Evolutionary conservation across 37 sponge, comb jelly and placozoan genomes (phyloP), one percentile per base, ranked within the genome.

Genomic region (Ianthella basta): DNA sequence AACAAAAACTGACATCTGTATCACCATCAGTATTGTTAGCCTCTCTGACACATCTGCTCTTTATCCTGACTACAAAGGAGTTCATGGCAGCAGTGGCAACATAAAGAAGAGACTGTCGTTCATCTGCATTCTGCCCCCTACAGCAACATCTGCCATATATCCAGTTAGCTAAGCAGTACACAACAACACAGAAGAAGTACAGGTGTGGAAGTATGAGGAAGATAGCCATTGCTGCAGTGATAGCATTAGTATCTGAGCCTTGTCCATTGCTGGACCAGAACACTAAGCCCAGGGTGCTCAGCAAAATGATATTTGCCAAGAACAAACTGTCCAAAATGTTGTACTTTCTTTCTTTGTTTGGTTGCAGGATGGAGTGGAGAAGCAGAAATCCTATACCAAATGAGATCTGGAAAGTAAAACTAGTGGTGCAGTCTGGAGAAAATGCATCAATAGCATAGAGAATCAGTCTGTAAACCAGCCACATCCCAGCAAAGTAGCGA

Each of bases 311-410:
- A 30, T n/a, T 69, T 1, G 34, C 70, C 29, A 69, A 69, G 70
- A 69, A 69, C 1, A 69, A 16, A 6, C 27, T 30, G 35, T 69
- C 70, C 12, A 69, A 34, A 30, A 69, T 30, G 8, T 69, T 69
- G 70, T 69, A 69, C 29, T 34, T 30, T 35, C 4, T 13, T 16
- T 35, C 27, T 34, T 69, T 30, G 35, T 69, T 34, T 13, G 70
- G 70, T 69, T 69, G 70, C 18, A 69, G 70, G 34, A 69, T 69
- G 70, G 70, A 69, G 34, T 69, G 70, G 70, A 69, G 19, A 32
- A 69, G 70, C 29, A 69, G 70, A 69, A 69, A 69, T 30, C 10
- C 1, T 6, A 32, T 30, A 1, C 70, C 70, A 69, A 32, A 32
- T 18, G 25, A 30, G 34, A 69, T 30, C 34, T 69, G 70, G 25